Conservation (phyloP, 2,113 vertebrate genomes). For the Haemorhous mexicanus region DNA sequence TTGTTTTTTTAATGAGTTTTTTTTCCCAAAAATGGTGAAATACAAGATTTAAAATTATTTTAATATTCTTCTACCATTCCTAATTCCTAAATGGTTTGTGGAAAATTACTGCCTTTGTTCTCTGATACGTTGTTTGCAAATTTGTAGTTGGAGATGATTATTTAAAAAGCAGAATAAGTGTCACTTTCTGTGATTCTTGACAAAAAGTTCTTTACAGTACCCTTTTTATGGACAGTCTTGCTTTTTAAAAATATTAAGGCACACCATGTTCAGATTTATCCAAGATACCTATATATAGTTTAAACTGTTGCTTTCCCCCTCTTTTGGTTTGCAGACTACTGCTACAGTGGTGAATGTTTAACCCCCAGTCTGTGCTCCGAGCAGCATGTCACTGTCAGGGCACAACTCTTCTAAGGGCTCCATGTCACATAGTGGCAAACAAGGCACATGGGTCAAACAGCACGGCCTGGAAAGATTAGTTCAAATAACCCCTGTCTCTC, state of each 20-base stretch:
- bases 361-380: background rate
- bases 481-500: background rate
- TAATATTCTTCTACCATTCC: background rate
- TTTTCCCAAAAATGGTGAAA: background rate
- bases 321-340: background rate
- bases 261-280: background rate
- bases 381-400: fast-evolving
- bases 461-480: background rate
- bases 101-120: background rate
- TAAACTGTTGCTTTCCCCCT: background rate
- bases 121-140: background rate
- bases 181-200: background rate
- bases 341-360: background rate
- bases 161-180: background rate
- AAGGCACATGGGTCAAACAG: background rate
- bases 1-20: background rate
- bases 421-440: background rate
- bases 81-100: background rate
- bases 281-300: background rate
- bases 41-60: background rate
- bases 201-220: background rate
- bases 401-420: background rate
- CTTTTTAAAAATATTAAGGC: background rate
- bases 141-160: background rate
- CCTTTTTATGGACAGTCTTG: background rate